phyloP scores from a whole-genome alignment of 1,140 invertebrate species.

The Drosophila neocordata region DNA sequence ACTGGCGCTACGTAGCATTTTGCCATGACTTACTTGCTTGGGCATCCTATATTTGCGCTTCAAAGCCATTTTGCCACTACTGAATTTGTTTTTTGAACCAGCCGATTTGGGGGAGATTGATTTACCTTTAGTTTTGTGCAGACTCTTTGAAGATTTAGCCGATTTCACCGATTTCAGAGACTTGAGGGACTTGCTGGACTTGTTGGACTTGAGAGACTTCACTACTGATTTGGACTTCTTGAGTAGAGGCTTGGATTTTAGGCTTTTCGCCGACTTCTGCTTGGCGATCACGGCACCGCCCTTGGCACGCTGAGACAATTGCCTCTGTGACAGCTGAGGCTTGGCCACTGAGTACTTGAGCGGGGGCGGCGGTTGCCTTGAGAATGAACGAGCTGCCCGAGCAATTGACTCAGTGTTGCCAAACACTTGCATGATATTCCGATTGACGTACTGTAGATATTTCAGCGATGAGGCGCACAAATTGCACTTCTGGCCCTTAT shows the following conservation, averaged over 20 bases:
- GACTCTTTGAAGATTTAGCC: conserved; percentile 38
- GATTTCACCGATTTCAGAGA: conserved; percentile 34
- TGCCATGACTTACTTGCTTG: conserved; percentile 27
- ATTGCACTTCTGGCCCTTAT: conserved; percentile 50
- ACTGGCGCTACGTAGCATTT: conserved; percentile 52
- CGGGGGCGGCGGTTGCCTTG: conserved; percentile 40
- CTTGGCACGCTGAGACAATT: not conserved
- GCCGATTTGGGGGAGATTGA: not conserved
- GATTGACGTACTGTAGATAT: conserved; percentile 73
- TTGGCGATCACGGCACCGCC: conserved; percentile 38
- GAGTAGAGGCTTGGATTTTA: conserved; percentile 24
- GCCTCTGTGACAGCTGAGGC: conserved; percentile 8
- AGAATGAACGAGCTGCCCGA: conserved; percentile 61
- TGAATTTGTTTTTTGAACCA: conserved; percentile 13
- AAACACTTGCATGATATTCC: conserved; percentile 71
- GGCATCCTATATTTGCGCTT: conserved; percentile 44
- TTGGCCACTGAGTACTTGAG: conserved; percentile 61
- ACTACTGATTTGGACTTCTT: conserved; percentile 2
- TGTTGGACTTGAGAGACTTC: conserved; percentile 31
- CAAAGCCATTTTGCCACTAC: conserved; percentile 53
- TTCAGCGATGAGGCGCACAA: conserved; percentile 70
- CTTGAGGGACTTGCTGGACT: conserved; percentile 44
- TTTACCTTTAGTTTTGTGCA: conserved; percentile 28
- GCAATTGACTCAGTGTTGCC: conserved; percentile 67
- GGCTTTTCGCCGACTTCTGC: conserved; percentile 33